A percentile compares a stretch with the other conserved stretches of the same genome.
phyloP scores from a whole-genome alignment of 2,888 invertebrate species.

The Agrilus biguttatus region DNA sequence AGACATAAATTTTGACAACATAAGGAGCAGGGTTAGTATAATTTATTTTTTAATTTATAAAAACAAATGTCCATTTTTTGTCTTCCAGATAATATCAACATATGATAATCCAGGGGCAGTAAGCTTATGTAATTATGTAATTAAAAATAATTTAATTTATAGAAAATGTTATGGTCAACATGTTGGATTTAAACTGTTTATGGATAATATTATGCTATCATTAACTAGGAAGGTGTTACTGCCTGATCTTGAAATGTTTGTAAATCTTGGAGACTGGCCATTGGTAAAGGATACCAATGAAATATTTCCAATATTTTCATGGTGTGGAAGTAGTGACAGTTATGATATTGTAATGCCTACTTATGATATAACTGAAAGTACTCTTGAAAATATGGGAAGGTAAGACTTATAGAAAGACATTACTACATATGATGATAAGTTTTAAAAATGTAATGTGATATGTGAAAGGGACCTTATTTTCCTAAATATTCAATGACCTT shows the following conservation, averaged over 20 bases:
- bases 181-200: constrained; percentile 91
- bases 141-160: constrained; percentile 70
- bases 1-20: constrained; percentile 52
- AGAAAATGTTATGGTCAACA: constrained; percentile 87
- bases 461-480: not conserved
- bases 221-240: constrained; percentile 63
- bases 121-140: constrained; percentile 80
- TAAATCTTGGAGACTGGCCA: constrained; percentile 95
- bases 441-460: not conserved
- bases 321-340: constrained; percentile 84
- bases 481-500: no score
- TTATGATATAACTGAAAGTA: constrained; percentile 86
- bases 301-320: constrained; percentile 77
- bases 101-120: constrained; percentile 68
- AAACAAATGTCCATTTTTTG: constrained; percentile 3
- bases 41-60: not conserved
- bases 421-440: not conserved
- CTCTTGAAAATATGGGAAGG: constrained; percentile 88
- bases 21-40: constrained; percentile 31
- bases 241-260: constrained; percentile 80
- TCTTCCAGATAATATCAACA: constrained; percentile 36
- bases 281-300: constrained; percentile 39
- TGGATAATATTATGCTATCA: constrained; percentile 74
- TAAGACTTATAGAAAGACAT: no score
- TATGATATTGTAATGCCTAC: constrained; percentile 88